Percentiles rank a stretch among this genome's conserved stretches.
phyloP scores from a whole-genome alignment of 2,797 vertebrate species.

The Perdix hodgsoniae region DNA sequence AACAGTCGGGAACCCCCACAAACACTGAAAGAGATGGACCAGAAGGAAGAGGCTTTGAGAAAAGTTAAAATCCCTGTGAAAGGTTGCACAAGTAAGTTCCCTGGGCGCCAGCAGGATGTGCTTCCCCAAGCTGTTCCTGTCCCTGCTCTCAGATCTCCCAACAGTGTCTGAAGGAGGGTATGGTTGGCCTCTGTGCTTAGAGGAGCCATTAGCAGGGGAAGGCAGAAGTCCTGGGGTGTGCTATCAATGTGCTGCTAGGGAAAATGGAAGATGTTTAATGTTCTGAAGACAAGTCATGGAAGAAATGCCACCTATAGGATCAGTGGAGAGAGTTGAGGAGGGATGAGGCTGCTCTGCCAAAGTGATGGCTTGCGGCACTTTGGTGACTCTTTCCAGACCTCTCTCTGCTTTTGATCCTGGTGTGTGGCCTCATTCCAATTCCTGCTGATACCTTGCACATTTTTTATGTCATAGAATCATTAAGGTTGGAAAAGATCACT shows the following conservation, averaged over 20 bases:
- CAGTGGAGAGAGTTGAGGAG: not conserved
- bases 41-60: not conserved
- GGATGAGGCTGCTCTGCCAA: not conserved
- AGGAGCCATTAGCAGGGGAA: not conserved
- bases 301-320: not conserved
- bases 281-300: fast-evolving
- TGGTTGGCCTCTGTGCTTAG: not conserved
- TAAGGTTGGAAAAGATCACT: too few species aligned
- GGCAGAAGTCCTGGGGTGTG: not conserved
- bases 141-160: not conserved
- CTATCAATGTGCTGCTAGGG: fast-evolving
- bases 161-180: not conserved
- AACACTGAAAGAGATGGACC: not conserved
- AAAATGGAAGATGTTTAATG: fast-evolving
- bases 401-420: not conserved
- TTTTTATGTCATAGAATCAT: too few species aligned
- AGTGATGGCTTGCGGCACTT: not conserved
- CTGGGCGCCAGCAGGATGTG: not conserved
- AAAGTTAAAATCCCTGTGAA: fast-evolving
- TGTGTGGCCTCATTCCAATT: not conserved
- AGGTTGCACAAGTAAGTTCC: not conserved
- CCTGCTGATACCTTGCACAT: not conserved
- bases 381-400: not conserved
- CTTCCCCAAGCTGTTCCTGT: fast-evolving
- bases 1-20: fast-evolving